These are phyloP conservation scores for Lepidocolaptes lacrymiger DNA, from an alignment of 2,797 vertebrate genomes.

Conservation along the genomic window DNA sequence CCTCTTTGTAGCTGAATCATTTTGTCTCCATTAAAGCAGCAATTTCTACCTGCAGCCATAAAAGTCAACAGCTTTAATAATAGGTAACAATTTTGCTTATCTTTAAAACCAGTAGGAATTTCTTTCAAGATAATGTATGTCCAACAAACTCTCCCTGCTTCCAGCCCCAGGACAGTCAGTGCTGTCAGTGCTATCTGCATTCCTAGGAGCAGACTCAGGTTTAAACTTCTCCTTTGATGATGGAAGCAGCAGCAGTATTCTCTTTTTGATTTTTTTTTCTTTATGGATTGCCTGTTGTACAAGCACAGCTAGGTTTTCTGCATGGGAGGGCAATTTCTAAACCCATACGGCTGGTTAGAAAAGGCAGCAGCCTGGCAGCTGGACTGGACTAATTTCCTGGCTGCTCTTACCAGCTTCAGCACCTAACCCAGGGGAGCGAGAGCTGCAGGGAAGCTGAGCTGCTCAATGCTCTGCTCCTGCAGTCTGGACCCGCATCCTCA, in stretches of 20 bases:
- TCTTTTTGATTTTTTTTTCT: background rate
- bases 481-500: background rate
- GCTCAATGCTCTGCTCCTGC: background rate
- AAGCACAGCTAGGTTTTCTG: background rate
- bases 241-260: background rate
- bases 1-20: slow-evolving; percentile 79
- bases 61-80: slow-evolving; percentile 74
- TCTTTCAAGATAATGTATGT: background rate
- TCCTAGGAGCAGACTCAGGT: background rate
- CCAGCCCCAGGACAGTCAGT: background rate
- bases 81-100: slow-evolving; percentile 63
- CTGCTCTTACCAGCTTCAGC: background rate
- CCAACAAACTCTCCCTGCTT: background rate
- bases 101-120: background rate
- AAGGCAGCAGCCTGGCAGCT: background rate
- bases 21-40: slow-evolving; percentile 75
- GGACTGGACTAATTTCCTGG: background rate
- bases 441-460: background rate
- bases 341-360: background rate
- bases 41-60: slow-evolving; percentile 80
- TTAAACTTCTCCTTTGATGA: background rate
- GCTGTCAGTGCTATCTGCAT: background rate
- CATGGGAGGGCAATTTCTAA: background rate
- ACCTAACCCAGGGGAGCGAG: background rate
- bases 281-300: background rate